Conservation (phyloP, 2,797 vertebrate genomes). For the Enteromius mattozi region DNA sequence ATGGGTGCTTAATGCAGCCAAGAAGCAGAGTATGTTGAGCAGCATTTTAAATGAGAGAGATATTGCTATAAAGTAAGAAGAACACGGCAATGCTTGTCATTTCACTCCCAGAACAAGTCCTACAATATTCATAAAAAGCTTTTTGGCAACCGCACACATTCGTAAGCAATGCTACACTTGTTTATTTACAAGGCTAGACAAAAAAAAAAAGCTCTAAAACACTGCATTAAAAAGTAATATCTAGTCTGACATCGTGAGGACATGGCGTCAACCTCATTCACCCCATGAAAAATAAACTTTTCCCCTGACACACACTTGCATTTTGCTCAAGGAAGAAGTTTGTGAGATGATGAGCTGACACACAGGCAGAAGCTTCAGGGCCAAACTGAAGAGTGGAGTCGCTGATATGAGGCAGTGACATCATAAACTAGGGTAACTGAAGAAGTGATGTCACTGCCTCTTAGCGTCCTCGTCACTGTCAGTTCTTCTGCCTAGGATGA, state of each 20-base stretch:
- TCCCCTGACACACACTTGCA: conserved; percentile 1
- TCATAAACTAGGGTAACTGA: neutral
- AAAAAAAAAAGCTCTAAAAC: conserved; percentile 42
- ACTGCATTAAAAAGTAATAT: conserved; percentile 47
- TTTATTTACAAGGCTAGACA: conserved; percentile 40
- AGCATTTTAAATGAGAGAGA: neutral
- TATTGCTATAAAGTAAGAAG: conserved; percentile 4
- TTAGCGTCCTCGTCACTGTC: conserved; percentile 4
- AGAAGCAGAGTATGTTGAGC: neutral
- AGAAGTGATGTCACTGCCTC: conserved; percentile 26
- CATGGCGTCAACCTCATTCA: conserved; percentile 23
- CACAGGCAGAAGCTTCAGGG: conserved; percentile 6
- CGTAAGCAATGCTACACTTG: conserved; percentile 16
- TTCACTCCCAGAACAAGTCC: conserved; percentile 29
- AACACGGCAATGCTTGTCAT: conserved; percentile 21
- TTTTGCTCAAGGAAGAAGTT: neutral
- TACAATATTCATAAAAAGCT: conserved; percentile 44
- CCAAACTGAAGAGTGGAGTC: conserved; percentile 11
- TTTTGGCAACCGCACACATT: conserved; percentile 21
- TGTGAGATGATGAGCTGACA: neutral
- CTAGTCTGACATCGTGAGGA: conserved; percentile 8
- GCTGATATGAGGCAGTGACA: conserved; percentile 20
- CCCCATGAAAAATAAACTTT: neutral
- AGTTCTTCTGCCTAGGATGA: neutral
- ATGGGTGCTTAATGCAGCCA: conserved; percentile 6